Percentiles rank a stretch among this genome's conserved stretches.
phyloP scores from a whole-genome alignment of 2,888 invertebrate genomes.

The Shargacucullia verbasci region DNA sequence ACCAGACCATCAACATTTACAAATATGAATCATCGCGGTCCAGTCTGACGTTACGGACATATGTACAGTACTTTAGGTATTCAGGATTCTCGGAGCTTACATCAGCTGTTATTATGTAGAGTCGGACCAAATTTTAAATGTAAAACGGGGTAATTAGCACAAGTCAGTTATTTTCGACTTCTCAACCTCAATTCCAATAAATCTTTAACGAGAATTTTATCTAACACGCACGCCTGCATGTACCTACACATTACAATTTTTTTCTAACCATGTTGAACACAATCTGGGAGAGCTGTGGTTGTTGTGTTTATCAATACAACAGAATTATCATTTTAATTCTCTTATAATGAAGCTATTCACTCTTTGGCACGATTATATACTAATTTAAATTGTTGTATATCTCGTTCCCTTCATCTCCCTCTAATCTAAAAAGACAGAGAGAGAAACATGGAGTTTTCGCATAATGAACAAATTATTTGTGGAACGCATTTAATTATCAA shows the following conservation, averaged over 20 bases:
- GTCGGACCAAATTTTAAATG: conserved; percentile 16
- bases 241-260: conserved; percentile 19
- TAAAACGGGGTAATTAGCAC: conserved; percentile 43
- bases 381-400: conserved; percentile 17
- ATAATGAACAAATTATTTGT: conserved; percentile 21
- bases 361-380: conserved; percentile 22
- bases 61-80: conserved; percentile 6
- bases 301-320: conserved; percentile 32
- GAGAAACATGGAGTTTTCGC: conserved; percentile 14
- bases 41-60: conserved; percentile 10
- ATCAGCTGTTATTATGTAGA: conserved; percentile 8
- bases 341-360: conserved; percentile 17
- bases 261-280: conserved; percentile 5
- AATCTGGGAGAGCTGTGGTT: conserved; percentile 20
- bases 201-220: conserved; percentile 28
- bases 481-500: conserved; percentile 31
- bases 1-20: conserved; percentile 6
- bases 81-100: conserved; percentile 8
- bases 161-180: conserved; percentile 34
- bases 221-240: conserved; percentile 2
- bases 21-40: conserved; percentile 26
- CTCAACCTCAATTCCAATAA: conserved; percentile 34
- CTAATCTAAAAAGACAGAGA: conserved; percentile 3
- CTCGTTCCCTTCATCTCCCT: conserved; percentile 5
- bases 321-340: conserved; percentile 21